Conservation (phyloP, 2,113 vertebrate genomes). For the Gasterosteus nipponicus region DNA sequence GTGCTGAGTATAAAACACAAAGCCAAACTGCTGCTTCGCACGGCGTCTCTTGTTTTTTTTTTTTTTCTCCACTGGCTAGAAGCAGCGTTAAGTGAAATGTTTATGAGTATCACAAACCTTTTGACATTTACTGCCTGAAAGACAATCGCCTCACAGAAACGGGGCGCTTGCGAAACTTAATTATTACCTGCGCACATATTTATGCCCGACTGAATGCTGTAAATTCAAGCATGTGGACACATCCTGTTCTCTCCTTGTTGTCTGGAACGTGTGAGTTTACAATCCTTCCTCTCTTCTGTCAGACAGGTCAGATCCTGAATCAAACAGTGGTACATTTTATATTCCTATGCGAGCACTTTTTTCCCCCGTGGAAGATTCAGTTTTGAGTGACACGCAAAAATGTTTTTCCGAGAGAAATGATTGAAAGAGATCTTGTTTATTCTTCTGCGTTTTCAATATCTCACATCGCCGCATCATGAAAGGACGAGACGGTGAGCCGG, state of each 20-base stretch:
- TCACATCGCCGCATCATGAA: slow-evolving; percentile 26
- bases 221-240: slow-evolving; percentile 25
- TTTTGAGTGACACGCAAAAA: slow-evolving; percentile 2
- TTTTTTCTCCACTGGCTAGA: slow-evolving; percentile 19
- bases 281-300: slow-evolving; percentile 17
- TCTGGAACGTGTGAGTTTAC: slow-evolving; percentile 11
- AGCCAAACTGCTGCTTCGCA: neutral
- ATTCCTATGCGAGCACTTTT: neutral
- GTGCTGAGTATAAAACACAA: neutral
- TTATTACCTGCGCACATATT: slow-evolving; percentile 52
- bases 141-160: slow-evolving; percentile 19
- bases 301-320: slow-evolving; percentile 15
- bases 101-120: slow-evolving; percentile 49
- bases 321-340: neutral
- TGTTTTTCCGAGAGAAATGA: slow-evolving; percentile 17
- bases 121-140: slow-evolving; percentile 54
- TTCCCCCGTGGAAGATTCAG: neutral
- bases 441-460: slow-evolving; percentile 27
- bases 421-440: slow-evolving; percentile 14
- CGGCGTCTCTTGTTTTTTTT: slow-evolving; percentile 17
- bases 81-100: slow-evolving; percentile 50
- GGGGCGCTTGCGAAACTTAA: slow-evolving; percentile 27
- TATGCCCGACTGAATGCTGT: slow-evolving; percentile 26
- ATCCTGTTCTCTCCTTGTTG: slow-evolving; percentile 6
- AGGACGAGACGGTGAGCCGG: slow-evolving; percentile 28